Conservation (phyloP, 2,113 vertebrate genomes). For the Raphicerus campestris region DNA sequence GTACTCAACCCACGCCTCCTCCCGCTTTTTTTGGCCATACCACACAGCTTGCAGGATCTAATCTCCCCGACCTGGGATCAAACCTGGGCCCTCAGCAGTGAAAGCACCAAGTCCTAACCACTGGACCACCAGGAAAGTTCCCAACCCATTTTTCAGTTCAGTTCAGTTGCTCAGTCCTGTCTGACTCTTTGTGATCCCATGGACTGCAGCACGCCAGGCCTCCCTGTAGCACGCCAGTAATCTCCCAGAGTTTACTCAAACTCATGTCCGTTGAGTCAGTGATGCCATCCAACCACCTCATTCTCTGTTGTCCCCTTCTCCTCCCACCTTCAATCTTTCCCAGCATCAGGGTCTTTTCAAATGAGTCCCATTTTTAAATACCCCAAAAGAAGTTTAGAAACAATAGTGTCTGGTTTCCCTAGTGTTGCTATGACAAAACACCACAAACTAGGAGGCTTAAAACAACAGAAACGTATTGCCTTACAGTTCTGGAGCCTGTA, state of each 20-base stretch:
- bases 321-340: not conserved
- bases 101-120: not conserved
- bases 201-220: not conserved
- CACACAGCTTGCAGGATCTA: not conserved
- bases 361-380: not conserved
- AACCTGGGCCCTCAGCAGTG: not conserved
- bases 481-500: conserved; percentile 5
- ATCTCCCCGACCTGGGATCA: not conserved
- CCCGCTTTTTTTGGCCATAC: not conserved
- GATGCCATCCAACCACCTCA: not conserved
- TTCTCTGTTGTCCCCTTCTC: not conserved
- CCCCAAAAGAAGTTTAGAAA: not conserved
- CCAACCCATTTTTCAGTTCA: not conserved
- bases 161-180: not conserved
- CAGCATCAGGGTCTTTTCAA: not conserved
- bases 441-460: not conserved
- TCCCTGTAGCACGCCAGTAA: not conserved
- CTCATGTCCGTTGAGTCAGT: not conserved
- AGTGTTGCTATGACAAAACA: not conserved
- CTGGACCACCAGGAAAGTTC: not conserved
- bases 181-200: not conserved
- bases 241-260: not conserved
- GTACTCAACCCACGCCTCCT: not conserved
- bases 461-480: not conserved
- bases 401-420: not conserved